A percentile compares a stretch with the other conserved stretches of the same genome.
Evolutionary conservation across 2,113 vertebrate species (phyloP).

Genomic region (Cochlearius cochlearius): DNA sequence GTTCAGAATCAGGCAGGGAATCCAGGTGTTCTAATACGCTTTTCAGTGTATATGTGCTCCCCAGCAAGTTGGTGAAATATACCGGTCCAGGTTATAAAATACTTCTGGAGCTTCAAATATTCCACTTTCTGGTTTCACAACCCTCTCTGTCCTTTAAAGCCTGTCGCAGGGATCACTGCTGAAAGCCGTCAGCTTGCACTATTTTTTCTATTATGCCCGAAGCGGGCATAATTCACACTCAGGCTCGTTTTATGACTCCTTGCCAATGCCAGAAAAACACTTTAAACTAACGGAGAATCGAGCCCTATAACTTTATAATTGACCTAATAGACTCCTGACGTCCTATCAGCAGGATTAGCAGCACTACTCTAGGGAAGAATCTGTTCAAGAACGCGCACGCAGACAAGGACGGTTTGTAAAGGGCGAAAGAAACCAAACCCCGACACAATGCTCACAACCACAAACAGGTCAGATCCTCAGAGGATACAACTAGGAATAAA

Average conservation of each 20-base stretch:
- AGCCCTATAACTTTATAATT: slow-evolving; percentile 16
- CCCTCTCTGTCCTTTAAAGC: background rate
- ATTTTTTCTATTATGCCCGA: background rate
- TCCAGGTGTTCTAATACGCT: background rate
- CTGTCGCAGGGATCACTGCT: background rate
- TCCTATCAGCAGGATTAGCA: slow-evolving; percentile 47
- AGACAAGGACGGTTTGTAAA: slow-evolving; percentile 6
- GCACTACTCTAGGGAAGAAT: slow-evolving; percentile 37
- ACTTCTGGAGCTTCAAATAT: background rate
- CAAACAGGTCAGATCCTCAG: slow-evolving; percentile 26
- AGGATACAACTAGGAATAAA: slow-evolving; percentile 25
- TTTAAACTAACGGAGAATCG: slow-evolving; percentile 2
- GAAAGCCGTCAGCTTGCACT: background rate
- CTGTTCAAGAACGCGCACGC: background rate
- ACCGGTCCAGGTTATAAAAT: background rate
- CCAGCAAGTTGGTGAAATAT: background rate
- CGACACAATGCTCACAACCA: slow-evolving; percentile 4
- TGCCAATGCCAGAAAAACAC: background rate
- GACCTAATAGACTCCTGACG: slow-evolving; percentile 36
- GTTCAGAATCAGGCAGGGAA: background rate
- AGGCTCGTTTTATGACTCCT: background rate
- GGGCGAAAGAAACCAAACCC: slow-evolving; percentile 37
- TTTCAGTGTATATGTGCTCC: background rate
- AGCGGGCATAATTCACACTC: background rate
- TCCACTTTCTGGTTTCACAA: slow-evolving; percentile 31